Evolutionary conservation across 2,113 vertebrate genomes (phyloP), one percentile per base, ranked within the genome.

Genomic region (Malurus cyaneus): DNA sequence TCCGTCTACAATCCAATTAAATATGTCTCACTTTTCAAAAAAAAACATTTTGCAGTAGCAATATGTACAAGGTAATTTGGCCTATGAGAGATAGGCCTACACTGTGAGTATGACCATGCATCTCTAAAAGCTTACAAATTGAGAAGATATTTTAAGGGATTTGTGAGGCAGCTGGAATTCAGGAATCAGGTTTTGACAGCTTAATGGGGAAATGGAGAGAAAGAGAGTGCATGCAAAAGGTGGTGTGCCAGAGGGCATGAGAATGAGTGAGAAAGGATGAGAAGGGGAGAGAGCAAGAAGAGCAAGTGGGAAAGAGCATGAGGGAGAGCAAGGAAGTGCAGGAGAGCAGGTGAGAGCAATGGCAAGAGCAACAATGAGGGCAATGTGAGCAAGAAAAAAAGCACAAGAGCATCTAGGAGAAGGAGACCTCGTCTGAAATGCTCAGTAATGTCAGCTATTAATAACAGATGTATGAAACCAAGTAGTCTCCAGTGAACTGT

Each of bases 171-270:
- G 49, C 32, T 88, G 32, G 41, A 56, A 72, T 52, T 60, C 11
- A 41, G 21, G 24, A 90, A 39, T 42, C 34, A 52, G 7, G 2
- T 74, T 94, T 79, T 88, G 44, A 69, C 46, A 52, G 32, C 8
- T 14, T 82, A 36, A 67, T 20, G 34, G 7, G 20, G 26, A 71
- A 69, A 78, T 1, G 2, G 56, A 69, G 8, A 67, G 23, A 50
- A 29, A 39, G 39, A 47, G 13, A 20, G 1, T 3, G 7, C 0
- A 1, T 1, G 0, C 28, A 26, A 8, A 72, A 41, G 47, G 24
- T 0, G 1, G 4, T 1, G 4, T 70, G 36, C 5, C 9, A 54
- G 76, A 62, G 32, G 25, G 53, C 28, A 25, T 23, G n/a, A 70
- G 50, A 61, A 54, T 49, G 53, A 23, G 34, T 2, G 29, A 69